Evolutionary conservation across 2,113 vertebrate genomes (phyloP).

Genomic region (Grus americana): DNA sequence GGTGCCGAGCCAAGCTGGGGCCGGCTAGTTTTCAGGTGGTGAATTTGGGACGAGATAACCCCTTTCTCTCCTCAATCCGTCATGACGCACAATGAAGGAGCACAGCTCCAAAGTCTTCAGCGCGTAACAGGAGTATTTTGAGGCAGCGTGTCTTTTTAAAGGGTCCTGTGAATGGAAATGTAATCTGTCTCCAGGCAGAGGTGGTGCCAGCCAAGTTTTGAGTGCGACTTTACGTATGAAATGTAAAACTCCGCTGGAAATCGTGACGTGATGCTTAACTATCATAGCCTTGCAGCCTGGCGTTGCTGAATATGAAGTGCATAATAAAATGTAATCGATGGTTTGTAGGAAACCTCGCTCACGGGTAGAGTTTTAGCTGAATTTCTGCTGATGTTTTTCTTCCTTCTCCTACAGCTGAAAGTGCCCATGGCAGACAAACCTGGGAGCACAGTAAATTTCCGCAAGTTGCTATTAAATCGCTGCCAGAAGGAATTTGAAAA

Average conservation of each 20-base stretch:
- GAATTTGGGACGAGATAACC: neutral
- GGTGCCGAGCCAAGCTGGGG: neutral
- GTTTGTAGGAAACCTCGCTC: neutral
- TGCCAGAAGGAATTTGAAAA: constrained; percentile 99
- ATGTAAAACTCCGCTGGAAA: neutral
- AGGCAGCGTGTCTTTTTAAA: neutral
- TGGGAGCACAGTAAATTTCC: constrained; percentile 92
- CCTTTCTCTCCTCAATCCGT: neutral
- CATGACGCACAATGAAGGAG: neutral
- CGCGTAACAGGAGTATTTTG: neutral
- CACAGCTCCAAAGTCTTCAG: neutral
- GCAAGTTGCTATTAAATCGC: constrained; percentile 94
- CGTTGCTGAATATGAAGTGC: neutral
- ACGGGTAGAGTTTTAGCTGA: neutral
- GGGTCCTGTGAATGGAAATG: neutral
- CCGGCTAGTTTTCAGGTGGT: neutral
- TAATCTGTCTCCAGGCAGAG: rapidly evolving
- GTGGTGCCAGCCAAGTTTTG: neutral
- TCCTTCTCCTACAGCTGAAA: constrained; percentile 80
- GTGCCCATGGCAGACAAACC: constrained; percentile 96
- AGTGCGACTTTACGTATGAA: neutral
- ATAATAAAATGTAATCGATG: neutral
- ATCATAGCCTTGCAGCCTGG: rapidly evolving
- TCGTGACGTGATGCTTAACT: neutral
- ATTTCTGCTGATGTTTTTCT: constrained; percentile 2